Evolutionary conservation across 2,113 vertebrate genomes (phyloP).

Genomic region (Bos taurus): ARS-UCD2.0 NC_037334.1:19536001-19536500

Average conservation of each 20-base stretch:
- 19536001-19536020: fast-evolving
- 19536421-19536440: fast-evolving
- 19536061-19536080: not conserved
- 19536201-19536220: not conserved
- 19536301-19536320: not conserved
- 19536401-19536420: fast-evolving
- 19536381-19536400: not conserved
- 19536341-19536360: not conserved
- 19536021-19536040: fast-evolving
- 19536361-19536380: fast-evolving
- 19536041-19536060: not conserved
- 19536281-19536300: too few relatives aligned
- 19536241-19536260: not conserved
- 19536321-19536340: not conserved
- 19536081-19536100: fast-evolving
- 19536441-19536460: not conserved
- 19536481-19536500: not conserved
- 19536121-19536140: conserved; percentile 14
- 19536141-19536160: not conserved
- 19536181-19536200: not conserved
- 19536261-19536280: not conserved
- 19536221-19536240: not conserved
- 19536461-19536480: not conserved
- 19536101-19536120: not conserved
- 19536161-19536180: not conserved